A percentile compares a stretch with the other conserved stretches of the same genome.
phyloP scores from a whole-genome alignment of 2,797 vertebrate species.

The Amazona ochrocephala region DNA sequence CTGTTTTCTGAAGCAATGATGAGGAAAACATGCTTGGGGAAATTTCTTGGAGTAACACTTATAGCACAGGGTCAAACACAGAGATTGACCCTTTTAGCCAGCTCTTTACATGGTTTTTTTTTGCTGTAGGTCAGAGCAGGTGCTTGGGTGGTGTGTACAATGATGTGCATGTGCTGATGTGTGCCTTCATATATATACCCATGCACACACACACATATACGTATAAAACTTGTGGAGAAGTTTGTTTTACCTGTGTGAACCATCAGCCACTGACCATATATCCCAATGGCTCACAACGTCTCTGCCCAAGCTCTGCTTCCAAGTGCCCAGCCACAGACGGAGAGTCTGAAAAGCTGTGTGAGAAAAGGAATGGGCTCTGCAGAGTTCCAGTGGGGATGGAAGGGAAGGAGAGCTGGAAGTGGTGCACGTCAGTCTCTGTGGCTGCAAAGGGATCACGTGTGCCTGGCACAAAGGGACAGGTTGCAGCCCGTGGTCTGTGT shows the following conservation, averaged over 20 bases:
- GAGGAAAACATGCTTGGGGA: background rate
- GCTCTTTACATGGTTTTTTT: background rate
- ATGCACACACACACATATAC: no score
- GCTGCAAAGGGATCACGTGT: background rate
- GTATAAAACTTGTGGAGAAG: background rate
- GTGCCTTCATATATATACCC: background rate
- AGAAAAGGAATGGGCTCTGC: background rate
- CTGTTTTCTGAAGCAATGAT: background rate
- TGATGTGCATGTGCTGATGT: background rate
- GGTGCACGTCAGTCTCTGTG: accelerated
- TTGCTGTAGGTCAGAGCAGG: background rate
- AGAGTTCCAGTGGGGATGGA: background rate
- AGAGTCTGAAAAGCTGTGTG: background rate
- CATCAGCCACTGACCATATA: background rate
- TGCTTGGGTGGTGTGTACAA: background rate
- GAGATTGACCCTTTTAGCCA: background rate
- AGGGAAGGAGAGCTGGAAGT: background rate
- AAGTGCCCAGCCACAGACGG: no score
- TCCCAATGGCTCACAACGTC: background rate
- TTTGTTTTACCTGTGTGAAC: background rate
- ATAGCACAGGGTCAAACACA: background rate
- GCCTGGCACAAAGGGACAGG: background rate
- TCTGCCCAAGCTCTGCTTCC: background rate
- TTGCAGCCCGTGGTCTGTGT: background rate
- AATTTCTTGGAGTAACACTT: background rate